These are phyloP conservation scores for Solea solea DNA, from an alignment of 2,113 vertebrate genomes.

Conservation along the genomic window DNA sequence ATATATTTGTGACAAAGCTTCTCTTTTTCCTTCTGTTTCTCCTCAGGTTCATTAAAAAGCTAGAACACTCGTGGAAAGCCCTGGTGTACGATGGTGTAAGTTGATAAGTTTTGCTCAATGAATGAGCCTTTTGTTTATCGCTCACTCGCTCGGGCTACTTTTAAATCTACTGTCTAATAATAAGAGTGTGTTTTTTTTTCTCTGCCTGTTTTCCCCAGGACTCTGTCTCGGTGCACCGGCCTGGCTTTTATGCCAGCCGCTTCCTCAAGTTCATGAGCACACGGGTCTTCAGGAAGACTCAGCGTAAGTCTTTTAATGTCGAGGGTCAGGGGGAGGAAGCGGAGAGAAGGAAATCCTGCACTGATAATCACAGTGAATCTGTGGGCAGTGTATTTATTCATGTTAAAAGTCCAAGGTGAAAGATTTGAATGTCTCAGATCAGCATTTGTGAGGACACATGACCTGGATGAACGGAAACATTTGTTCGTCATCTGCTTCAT, in stretches of 20 bases:
- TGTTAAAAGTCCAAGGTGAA: no score
- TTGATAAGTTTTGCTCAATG: constrained; percentile 43
- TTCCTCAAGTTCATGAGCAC: constrained; percentile 99
- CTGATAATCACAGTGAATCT: constrained; percentile 14
- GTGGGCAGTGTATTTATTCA: no score
- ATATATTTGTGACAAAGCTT: constrained; percentile 33
- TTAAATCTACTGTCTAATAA: neutral
- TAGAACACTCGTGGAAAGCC: constrained; percentile 99
- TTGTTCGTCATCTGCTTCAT: no score
- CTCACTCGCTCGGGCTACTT: neutral
- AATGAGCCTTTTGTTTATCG: constrained; percentile 52
- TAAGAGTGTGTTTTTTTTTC: constrained; percentile 35
- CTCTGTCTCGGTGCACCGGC: constrained; percentile 94
- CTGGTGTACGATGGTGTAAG: constrained; percentile 97
- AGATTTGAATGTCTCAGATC: no score
- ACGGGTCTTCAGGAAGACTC: constrained; percentile 94
- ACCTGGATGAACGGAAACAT: no score
- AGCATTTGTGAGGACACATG: no score
- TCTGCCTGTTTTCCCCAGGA: constrained; percentile 81
- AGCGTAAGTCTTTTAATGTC: constrained; percentile 83
- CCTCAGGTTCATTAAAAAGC: constrained; percentile 94
- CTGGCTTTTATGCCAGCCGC: constrained; percentile 95
- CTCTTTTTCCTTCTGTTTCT: constrained; percentile 39
- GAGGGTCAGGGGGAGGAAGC: neutral
- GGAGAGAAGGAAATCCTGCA: constrained; percentile 23